These are phyloP conservation scores for Athalia cordata DNA, from an alignment of 2,888 invertebrate species.

Conservation along the genomic window DNA sequence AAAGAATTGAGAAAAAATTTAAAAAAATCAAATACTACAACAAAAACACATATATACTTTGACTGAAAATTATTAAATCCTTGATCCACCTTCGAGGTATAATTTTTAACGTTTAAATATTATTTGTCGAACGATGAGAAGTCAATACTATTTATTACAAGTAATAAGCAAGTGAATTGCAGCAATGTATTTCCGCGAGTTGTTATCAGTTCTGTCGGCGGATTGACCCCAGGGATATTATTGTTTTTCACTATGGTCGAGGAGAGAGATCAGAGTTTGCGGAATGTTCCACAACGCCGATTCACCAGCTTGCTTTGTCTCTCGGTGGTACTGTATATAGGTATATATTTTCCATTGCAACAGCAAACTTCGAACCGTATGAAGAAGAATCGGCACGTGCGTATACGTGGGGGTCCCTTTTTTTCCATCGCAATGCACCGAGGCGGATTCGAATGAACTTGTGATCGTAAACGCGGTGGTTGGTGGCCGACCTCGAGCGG, in stretches of 20 bases:
- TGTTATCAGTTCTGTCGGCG: slow-evolving; percentile 18
- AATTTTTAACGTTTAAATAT: too few relatives aligned
- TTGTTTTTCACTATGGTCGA: slow-evolving; percentile 26
- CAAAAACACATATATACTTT: too few relatives aligned
- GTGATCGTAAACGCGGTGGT: background rate
- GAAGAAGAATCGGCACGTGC: slow-evolving; percentile 4
- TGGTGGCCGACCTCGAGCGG: too few relatives aligned
- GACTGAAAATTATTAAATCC: too few relatives aligned
- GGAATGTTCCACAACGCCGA: slow-evolving; percentile 39
- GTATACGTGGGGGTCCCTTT: background rate
- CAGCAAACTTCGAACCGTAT: background rate
- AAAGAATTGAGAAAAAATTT: too few relatives aligned
- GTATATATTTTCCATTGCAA: slow-evolving; percentile 2
- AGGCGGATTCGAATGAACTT: background rate
- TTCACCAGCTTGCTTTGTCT: background rate
- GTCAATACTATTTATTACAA: too few relatives aligned
- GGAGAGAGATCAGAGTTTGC: slow-evolving; percentile 22
- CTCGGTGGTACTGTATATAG: background rate
- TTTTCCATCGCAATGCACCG: background rate
- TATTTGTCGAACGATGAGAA: too few relatives aligned
- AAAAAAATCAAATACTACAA: too few relatives aligned
- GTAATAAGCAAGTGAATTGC: background rate
- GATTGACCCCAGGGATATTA: slow-evolving; percentile 21
- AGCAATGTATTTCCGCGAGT: slow-evolving; percentile 22
- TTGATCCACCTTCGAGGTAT: too few relatives aligned